Conservation (phyloP, 1,140 invertebrate genomes). For the Branchinecta lynchi region DNA sequence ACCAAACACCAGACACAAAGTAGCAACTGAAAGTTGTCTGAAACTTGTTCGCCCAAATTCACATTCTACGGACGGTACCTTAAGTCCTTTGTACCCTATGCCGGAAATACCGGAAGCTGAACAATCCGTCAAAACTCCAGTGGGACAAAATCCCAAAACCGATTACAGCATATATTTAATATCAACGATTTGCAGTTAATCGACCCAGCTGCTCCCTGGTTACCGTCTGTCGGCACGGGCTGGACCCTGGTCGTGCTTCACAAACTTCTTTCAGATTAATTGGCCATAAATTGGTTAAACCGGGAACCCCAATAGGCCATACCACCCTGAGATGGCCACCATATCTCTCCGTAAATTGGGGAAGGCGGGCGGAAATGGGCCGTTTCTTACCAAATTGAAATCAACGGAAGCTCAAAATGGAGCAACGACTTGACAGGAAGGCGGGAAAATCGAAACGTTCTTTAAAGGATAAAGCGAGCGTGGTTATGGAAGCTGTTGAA, state of each 20-base stretch:
- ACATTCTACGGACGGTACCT: too few species aligned
- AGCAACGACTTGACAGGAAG: background rate
- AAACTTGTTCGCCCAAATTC: too few species aligned
- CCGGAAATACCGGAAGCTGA: too few species aligned
- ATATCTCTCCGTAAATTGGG: background rate
- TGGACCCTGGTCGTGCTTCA: background rate
- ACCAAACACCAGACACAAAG: too few species aligned
- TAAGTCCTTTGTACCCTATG: too few species aligned
- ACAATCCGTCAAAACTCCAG: too few species aligned
- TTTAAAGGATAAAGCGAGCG: too few species aligned
- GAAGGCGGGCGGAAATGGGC: background rate
- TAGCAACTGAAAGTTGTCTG: too few species aligned
- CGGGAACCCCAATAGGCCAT: background rate
- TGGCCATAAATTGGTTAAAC: background rate
- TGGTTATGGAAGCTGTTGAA: too few species aligned
- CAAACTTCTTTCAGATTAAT: background rate
- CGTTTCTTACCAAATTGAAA: background rate
- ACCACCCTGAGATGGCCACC: background rate
- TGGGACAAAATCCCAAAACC: too few species aligned
- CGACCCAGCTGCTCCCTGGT: background rate
- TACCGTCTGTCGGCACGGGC: background rate
- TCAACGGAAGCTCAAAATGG: background rate
- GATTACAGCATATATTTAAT: too few species aligned
- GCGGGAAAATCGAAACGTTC: too few species aligned
- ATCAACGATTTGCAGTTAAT: background rate